Conservation (phyloP, 1,140 invertebrate species). For the Scaptodrosophila lebanonensis region DNA sequence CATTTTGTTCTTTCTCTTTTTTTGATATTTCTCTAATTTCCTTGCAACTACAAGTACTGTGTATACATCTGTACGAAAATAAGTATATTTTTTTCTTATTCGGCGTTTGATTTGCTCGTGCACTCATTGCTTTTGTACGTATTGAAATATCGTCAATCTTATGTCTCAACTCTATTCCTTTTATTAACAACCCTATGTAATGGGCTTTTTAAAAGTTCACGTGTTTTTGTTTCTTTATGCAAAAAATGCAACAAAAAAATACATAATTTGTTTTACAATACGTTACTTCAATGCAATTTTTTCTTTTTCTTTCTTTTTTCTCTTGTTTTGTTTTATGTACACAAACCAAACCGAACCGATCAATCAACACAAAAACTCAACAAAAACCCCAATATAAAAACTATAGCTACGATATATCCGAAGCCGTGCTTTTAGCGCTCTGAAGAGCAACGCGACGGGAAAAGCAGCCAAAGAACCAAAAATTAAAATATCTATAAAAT, state of each 20-base stretch:
- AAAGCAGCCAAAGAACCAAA: slow-evolving; percentile 66
- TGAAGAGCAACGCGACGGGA: slow-evolving; percentile 41
- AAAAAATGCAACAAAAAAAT: slow-evolving; percentile 7
- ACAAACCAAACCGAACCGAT: slow-evolving; percentile 60
- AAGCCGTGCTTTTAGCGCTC: slow-evolving; percentile 75
- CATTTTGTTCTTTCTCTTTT: too few relatives aligned
- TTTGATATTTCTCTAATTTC: too few relatives aligned
- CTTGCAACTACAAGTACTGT: too few relatives aligned
- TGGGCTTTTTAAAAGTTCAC: too few relatives aligned
- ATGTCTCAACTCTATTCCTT: too few relatives aligned
- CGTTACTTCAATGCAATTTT: slow-evolving; percentile 63
- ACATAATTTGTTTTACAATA: slow-evolving; percentile 41
- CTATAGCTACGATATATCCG: slow-evolving; percentile 76
- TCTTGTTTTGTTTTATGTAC: slow-evolving; percentile 75
- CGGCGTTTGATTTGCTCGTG: too few relatives aligned
- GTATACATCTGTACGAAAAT: too few relatives aligned
- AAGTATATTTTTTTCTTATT: too few relatives aligned
- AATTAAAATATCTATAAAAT: slow-evolving; percentile 13
- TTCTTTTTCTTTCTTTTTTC: slow-evolving; percentile 70
- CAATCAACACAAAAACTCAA: slow-evolving; percentile 44
- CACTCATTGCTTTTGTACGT: too few relatives aligned
- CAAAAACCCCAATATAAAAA: slow-evolving; percentile 18
- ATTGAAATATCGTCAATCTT: too few relatives aligned
- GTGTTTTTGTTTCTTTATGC: too few relatives aligned
- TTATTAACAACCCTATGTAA: too few relatives aligned